Percentiles rank a stretch among this genome's conserved stretches.
Conservation (phyloP, 1,140 invertebrate genomes). For the Cyphomyrmex costatus region DNA sequence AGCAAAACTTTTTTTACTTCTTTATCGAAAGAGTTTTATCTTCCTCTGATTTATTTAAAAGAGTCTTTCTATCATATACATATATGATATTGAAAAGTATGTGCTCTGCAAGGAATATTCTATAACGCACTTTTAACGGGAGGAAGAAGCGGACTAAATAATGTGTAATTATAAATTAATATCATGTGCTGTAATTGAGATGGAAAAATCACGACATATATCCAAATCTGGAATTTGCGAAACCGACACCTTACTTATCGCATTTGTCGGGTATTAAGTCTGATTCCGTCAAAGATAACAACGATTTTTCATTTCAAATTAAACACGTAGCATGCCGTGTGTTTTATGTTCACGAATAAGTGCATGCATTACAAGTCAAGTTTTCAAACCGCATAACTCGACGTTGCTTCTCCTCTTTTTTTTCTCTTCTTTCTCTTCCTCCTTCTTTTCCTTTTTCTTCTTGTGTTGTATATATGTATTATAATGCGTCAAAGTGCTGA, state of each 20-base stretch:
- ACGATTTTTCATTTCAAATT: background rate
- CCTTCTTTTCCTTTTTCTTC: background rate
- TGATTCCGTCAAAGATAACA: conserved; percentile 30
- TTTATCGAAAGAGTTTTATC: background rate
- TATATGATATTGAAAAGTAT: background rate
- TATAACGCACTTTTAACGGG: background rate
- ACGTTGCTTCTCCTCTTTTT: background rate
- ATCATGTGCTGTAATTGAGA: background rate
- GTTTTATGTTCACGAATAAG: conserved; percentile 2
- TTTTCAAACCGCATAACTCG: background rate
- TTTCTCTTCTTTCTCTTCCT: background rate
- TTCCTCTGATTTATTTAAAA: background rate
- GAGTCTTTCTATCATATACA: background rate
- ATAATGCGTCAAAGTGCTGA: background rate
- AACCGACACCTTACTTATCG: conserved; percentile 2
- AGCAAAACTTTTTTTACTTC: too few species aligned
- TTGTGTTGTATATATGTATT: background rate
- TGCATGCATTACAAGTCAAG: background rate
- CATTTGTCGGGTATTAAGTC: conserved; percentile 24
- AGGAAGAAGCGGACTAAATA: background rate
- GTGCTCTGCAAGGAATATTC: background rate
- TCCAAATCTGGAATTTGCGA: background rate
- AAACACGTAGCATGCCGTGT: background rate
- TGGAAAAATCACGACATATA: background rate
- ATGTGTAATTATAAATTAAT: background rate